These are phyloP conservation scores for Trachythela sp. DNA, from an alignment of 64 coral and sea anemone genomes.

Conservation along the genomic window DNA sequence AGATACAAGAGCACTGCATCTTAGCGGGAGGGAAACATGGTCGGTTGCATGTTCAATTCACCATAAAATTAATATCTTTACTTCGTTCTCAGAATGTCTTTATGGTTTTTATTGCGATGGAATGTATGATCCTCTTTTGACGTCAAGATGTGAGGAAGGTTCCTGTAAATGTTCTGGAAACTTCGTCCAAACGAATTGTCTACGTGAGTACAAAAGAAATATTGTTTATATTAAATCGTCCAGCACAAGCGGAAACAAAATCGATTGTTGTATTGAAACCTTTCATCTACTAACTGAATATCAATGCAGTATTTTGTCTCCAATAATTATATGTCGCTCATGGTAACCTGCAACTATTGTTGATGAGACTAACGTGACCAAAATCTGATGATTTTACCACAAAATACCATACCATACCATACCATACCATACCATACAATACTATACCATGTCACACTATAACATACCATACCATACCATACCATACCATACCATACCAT, in stretches of 20 bases:
- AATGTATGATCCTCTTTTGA: not conserved
- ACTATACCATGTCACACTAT: no score
- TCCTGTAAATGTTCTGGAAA: not conserved
- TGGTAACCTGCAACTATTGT: no score
- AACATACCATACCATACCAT: no score
- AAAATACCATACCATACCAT: no score
- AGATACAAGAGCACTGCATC: not conserved
- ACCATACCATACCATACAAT: no score
- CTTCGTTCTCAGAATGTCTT: not conserved
- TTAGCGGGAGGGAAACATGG: not conserved
- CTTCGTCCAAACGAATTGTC: not conserved
- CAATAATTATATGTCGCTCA: no score
- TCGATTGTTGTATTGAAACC: not conserved
- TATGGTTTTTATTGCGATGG: slow-evolving; percentile 18
- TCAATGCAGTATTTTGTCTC: no score
- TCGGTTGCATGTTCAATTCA: not conserved
- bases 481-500: not conserved
- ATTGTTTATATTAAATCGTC: not conserved
- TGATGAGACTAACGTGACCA: no score
- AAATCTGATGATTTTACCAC: no score
- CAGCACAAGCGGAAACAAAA: not conserved
- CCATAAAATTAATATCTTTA: not conserved
- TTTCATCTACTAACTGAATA: no score
- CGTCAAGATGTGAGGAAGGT: not conserved
- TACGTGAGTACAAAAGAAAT: not conserved